Evolutionary conservation across 30 jellyfish, hydroid and myxozoan species (phyloP), one percentile per base, ranked within the genome.

Genomic region (Phacellophora camtschatica): DNA sequence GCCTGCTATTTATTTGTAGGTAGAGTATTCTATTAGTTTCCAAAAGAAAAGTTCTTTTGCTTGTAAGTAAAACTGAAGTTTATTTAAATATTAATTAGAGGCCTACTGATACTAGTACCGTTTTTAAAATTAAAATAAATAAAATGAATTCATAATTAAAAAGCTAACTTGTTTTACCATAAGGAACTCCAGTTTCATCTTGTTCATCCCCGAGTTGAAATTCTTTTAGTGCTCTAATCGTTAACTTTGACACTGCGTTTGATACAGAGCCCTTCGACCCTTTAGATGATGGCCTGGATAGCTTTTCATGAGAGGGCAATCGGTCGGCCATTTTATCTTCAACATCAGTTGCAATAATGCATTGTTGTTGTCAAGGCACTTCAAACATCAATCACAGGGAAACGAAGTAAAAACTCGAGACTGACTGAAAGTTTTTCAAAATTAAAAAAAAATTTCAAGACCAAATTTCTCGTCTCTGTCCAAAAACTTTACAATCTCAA

Each of bases 141-240:
- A n/a, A n/a, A n/a, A n/a, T n/a, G n/a, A n/a, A n/a, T n/a, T n/a
- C n/a, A n/a, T n/a, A n/a, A n/a, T n/a, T n/a, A n/a, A n/a, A n/a
- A n/a, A n/a, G n/a, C n/a, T n/a, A n/a, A n/a, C n/a, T n/a, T n/a
- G n/a, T n/a, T n/a, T n/a, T n/a, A n/a, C n/a, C n/a, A n/a, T n/a
- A 33, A 6, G 73, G 84, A 32, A 7, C 28, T 4, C 1, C 81
- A 13, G 4, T 59, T 11, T 19, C 65, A 20, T 30, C 43, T 0
- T 50, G 73, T n/a, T 61, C 94, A 46, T 80, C 95, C 27, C 53
- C 58, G 51, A 90, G 79, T 33, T 57, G 66, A 55, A 74, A 77
- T 31, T 84, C 88, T 37, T 53, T 85, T 27, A 90, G 73, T 15
- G 98, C 98, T 69, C 53, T 90, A 45, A 59, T 69, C 16, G 98